Evolutionary conservation across 2,113 vertebrate species (phyloP).

Genomic region (Myodes glareolus): DNA sequence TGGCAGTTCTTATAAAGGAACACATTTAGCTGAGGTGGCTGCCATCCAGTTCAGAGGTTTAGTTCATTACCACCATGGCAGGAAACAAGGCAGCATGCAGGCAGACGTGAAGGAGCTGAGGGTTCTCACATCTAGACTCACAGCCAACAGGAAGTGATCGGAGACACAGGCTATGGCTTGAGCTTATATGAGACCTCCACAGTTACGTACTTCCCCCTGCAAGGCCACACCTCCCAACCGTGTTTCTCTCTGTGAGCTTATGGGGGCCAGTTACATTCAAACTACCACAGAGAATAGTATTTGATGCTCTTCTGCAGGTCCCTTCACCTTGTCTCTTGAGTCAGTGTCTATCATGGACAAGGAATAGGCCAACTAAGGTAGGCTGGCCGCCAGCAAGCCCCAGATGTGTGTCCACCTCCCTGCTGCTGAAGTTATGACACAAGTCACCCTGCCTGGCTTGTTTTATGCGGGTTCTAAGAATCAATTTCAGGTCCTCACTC

Average conservation of each 20-base stretch:
- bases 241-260: background rate
- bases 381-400: background rate
- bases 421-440: too few species aligned
- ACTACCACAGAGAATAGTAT: background rate
- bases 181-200: background rate
- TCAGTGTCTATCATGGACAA: background rate
- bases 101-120: background rate
- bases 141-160: background rate
- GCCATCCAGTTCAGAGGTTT: background rate
- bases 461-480: background rate
- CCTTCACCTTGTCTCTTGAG: background rate
- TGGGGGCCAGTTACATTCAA: background rate
- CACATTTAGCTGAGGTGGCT: background rate
- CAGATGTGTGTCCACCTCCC: too few species aligned
- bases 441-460: background rate
- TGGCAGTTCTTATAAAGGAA: background rate
- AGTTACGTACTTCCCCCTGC: background rate
- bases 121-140: background rate
- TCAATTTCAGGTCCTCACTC: background rate
- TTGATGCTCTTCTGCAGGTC: background rate
- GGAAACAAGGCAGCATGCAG: background rate
- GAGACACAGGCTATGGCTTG: background rate
- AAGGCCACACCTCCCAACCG: background rate
- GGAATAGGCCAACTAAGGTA: background rate
- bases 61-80: background rate